Evolutionary conservation across 2,113 vertebrate species (phyloP), one percentile per base, ranked within the genome.

Genomic region (Megaleporinus macrocephalus): DNA sequence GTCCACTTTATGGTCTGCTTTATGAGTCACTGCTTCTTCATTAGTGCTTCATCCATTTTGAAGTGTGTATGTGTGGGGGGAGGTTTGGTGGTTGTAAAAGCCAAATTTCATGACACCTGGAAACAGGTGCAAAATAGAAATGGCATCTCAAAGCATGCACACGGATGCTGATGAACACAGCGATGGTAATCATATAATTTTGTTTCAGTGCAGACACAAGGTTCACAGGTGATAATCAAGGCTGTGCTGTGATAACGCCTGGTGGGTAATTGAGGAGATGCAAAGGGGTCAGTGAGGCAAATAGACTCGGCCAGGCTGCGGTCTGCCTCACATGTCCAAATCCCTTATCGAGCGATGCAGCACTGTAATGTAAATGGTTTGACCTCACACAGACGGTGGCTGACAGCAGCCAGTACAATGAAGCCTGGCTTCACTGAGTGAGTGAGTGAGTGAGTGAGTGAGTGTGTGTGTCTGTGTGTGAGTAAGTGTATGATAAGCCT

Each of bases 1-100:
- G 24, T 74, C 22, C 59, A 69, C 51, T n/a, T n/a, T n/a, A n/a
- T 70, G 74, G 69, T 79, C 74, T 27, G 53, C 84, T 83, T 82
- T 71, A 53, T 55, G 82, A 86, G 41, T 84, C 82, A 65, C 63
- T 84, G 79, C 82, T 55, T 86, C 82, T 86, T 86, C 82, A 86
- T 84, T 84, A 86, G 78, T 24, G 75, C 82, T 74, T 79, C 71
- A 63, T 75, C 61, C 70, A 61, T 41, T 74, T 74, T 76, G 41
- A 47, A 51, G 66, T n/a, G n/a, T n/a, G n/a, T n/a, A n/a, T n/a
- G n/a, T n/a, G n/a, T n/a, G n/a, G n/a, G n/a, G n/a, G n/a, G n/a
- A n/a, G n/a, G n/a, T n/a, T 65, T 44, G 47, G 20, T 41, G 69
- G 79, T 84, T 76, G 78, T 80, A 65, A 81, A 72, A 68, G 79